These are phyloP conservation scores for Drosophila bifasciata DNA, from an alignment of 1,140 invertebrate species.

Conservation along the genomic window DNA sequence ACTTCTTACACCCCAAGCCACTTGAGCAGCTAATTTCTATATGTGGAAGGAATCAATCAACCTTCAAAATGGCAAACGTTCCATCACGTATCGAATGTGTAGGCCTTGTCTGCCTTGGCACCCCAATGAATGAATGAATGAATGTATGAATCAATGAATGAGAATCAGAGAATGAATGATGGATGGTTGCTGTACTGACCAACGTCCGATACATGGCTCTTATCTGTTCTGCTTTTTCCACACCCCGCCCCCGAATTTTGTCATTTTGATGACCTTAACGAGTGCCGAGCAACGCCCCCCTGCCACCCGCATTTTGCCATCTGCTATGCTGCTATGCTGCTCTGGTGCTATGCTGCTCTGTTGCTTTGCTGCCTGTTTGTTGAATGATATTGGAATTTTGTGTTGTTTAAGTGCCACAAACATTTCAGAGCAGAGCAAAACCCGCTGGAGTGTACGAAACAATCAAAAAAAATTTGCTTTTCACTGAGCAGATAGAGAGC, in stretches of 20 bases:
- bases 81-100: slow-evolving; percentile 18
- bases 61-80: slow-evolving; percentile 27
- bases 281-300: background rate
- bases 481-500: slow-evolving; percentile 36
- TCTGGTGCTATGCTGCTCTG: slow-evolving; percentile 8
- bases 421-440: slow-evolving; percentile 27
- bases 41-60: slow-evolving; percentile 36
- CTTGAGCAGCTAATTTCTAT: slow-evolving; percentile 41
- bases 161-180: slow-evolving; percentile 16
- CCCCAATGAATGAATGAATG: too few species aligned
- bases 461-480: slow-evolving; percentile 56
- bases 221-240: slow-evolving; percentile 19
- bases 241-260: slow-evolving; percentile 15
- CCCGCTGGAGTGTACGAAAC: slow-evolving; percentile 26
- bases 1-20: slow-evolving; percentile 1
- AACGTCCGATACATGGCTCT: slow-evolving; percentile 25
- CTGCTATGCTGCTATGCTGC: slow-evolving; percentile 5
- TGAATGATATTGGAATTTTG: slow-evolving; percentile 62
- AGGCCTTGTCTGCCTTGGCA: too few species aligned
- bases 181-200: slow-evolving; percentile 36
- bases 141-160: slow-evolving; percentile 12
- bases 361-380: slow-evolving; percentile 14
- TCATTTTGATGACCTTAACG: slow-evolving; percentile 55
- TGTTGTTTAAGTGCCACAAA: slow-evolving; percentile 59
- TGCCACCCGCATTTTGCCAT: slow-evolving; percentile 21